phyloP scores from a whole-genome alignment of 1,140 invertebrate species.

The Monomorium pharaonis region DNA sequence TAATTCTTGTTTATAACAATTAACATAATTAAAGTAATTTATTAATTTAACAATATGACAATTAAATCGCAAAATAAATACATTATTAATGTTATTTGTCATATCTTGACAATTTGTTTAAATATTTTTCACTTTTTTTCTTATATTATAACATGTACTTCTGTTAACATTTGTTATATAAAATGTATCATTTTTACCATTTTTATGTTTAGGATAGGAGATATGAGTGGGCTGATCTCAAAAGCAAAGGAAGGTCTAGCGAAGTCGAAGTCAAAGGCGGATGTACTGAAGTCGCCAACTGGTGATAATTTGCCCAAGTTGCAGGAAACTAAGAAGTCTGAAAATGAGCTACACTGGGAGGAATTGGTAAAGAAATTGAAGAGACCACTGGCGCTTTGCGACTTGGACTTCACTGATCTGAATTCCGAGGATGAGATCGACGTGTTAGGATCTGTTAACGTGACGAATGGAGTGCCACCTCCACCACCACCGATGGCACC shows the following conservation, averaged over 20 bases:
- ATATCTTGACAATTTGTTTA: not conserved
- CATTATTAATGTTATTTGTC: not conserved
- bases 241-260: slow-evolving; percentile 96
- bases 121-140: not conserved
- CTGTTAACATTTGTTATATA: not conserved
- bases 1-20: not conserved
- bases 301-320: slow-evolving; percentile 87
- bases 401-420: slow-evolving; percentile 98
- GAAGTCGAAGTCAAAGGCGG: slow-evolving; percentile 92
- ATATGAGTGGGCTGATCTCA: slow-evolving; percentile 95
- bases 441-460: slow-evolving; percentile 87
- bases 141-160: not conserved
- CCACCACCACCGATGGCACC: slow-evolving; percentile 89
- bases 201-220: slow-evolving; percentile 87
- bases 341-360: slow-evolving; percentile 98
- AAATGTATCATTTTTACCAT: not conserved
- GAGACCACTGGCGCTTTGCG: slow-evolving; percentile 95
- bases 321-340: slow-evolving; percentile 93
- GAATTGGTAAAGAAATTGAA: slow-evolving; percentile 93
- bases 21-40: slow-evolving; percentile 3
- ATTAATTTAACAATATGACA: not conserved
- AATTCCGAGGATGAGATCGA: slow-evolving; percentile 92
- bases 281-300: slow-evolving; percentile 89
- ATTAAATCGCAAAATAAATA: not conserved
- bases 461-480: slow-evolving; percentile 88